Evolutionary conservation across 2,113 vertebrate species (phyloP), one percentile per base, ranked within the genome.

Genomic region (Tetraodon nigroviridis): DNA sequence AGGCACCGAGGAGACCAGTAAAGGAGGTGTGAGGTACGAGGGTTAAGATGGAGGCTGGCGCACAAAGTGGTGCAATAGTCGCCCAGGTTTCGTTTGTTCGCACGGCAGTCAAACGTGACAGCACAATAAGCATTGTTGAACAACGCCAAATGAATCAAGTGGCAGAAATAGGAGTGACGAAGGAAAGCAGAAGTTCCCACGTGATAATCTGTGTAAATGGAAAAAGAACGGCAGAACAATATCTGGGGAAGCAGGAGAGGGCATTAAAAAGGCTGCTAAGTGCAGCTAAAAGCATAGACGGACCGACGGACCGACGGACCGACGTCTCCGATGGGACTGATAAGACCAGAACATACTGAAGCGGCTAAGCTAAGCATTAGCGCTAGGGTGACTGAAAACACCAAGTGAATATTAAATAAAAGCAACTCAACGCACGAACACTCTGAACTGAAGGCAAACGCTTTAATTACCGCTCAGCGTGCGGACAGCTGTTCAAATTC

Each of bases 1-100:
- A 46, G 61, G 27, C 49, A 2, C 0, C 19, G 51, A 66, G 56
- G 64, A 73, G 65, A 55, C 60, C 61, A 61, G 70, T 58, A 48
- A 22, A 19, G 29, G 19, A 58, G 67, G 63, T 50, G 72, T 18
- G 66, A 75, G 42, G 29, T 62, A 24, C 40, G 70, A 32, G 7
- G 8, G 49, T n/a, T 27, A 52, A 55, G 41, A 40, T 45, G 42
- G 15, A 46, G 15, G 55, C 32, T 53, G 51, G 73, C 57, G 70
- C 74, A 78, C 58, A 16, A 41, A 41, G 40, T 14, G 13, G 10
- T 41, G 40, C 14, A 15, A 42, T 44, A 44, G 16, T 44, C 16
- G 16, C 42, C 16, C 6, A 27, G 42, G 42, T 44, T 44, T 44
- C 42, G 16, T 4, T 17, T 15, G 42, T 15, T 15, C 15, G 42